Evolutionary conservation across 1,140 invertebrate genomes (phyloP).

Genomic region (Carposina sasakii): DNA sequence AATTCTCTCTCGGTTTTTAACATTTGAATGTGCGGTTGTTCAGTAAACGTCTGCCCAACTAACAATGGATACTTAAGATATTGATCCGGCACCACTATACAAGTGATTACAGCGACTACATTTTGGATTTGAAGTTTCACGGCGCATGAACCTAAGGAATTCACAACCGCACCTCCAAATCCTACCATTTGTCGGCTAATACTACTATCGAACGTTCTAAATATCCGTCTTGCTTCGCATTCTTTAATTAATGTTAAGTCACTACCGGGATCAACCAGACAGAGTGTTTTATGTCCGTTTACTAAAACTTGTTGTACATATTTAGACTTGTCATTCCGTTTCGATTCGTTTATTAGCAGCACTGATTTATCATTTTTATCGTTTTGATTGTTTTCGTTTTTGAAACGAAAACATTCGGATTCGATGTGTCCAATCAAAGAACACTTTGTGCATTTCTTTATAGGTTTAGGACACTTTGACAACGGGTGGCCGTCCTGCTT

Average conservation of each 20-base stretch:
- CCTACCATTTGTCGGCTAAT: slow-evolving; percentile 1
- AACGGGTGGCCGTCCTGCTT: slow-evolving; percentile 10
- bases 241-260: slow-evolving; percentile 8
- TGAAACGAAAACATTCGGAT: slow-evolving; percentile 4
- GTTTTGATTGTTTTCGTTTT: not conserved
- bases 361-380: slow-evolving; percentile 7
- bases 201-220: not conserved
- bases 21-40: slow-evolving; percentile 7
- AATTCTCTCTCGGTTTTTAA: slow-evolving; percentile 5
- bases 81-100: slow-evolving; percentile 2
- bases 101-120: slow-evolving; percentile 3
- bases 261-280: slow-evolving; percentile 8
- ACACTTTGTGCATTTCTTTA: slow-evolving; percentile 9
- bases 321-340: not conserved
- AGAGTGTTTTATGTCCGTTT: not conserved
- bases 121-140: slow-evolving; percentile 1
- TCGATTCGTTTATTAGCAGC: not conserved
- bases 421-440: slow-evolving; percentile 3
- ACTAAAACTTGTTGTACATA: slow-evolving; percentile 7
- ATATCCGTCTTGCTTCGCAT: not conserved
- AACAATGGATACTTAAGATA: slow-evolving; percentile 3
- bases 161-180: slow-evolving; percentile 5
- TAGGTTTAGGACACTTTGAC: slow-evolving; percentile 9
- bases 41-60: slow-evolving; percentile 5
- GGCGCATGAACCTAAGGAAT: not conserved